These are phyloP conservation scores for Rhaphigaster nebulosa DNA, from an alignment of 2,888 invertebrate species.

Conservation along the genomic window DNA sequence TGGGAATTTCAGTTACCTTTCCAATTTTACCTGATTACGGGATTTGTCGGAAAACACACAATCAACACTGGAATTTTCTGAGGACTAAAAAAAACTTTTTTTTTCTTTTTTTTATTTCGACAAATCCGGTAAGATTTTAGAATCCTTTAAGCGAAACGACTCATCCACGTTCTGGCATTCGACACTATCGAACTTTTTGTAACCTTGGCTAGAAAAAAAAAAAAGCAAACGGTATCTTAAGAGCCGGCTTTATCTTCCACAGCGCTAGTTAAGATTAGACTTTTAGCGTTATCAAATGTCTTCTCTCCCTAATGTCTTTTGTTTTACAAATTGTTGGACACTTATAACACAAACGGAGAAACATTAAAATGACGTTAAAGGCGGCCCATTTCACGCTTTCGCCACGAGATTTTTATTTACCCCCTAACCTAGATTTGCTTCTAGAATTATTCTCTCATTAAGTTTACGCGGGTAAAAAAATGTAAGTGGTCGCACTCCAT, in stretches of 20 bases:
- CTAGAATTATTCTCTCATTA: slow-evolving; percentile 3
- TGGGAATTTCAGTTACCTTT: neutral
- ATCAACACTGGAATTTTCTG: neutral
- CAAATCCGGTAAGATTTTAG: neutral
- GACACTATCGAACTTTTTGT: neutral
- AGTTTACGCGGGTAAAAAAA: neutral
- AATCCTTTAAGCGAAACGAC: neutral
- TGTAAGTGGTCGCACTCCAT: neutral
- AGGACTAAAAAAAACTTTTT: neutral
- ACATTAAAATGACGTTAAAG: slow-evolving; percentile 22
- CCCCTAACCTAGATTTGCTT: neutral
- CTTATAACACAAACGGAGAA: neutral
- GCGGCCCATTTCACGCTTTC: slow-evolving; percentile 1
- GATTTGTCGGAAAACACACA: neutral
- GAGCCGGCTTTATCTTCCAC: neutral
- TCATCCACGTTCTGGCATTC: neutral
- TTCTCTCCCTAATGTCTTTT: slow-evolving; percentile 19
- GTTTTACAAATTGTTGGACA: slow-evolving; percentile 27
- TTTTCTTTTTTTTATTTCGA: neutral
- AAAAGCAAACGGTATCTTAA: neutral
- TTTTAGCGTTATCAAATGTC: slow-evolving; percentile 26
- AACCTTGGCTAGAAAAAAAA: neutral
- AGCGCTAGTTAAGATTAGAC: neutral
- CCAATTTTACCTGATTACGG: neutral
- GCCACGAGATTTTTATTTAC: neutral